Percentiles rank a stretch among this genome's conserved stretches.
These are phyloP conservation scores for Trissolcus brochymenae DNA, from an alignment of 2,888 invertebrate genomes.

Conservation along the genomic window DNA sequence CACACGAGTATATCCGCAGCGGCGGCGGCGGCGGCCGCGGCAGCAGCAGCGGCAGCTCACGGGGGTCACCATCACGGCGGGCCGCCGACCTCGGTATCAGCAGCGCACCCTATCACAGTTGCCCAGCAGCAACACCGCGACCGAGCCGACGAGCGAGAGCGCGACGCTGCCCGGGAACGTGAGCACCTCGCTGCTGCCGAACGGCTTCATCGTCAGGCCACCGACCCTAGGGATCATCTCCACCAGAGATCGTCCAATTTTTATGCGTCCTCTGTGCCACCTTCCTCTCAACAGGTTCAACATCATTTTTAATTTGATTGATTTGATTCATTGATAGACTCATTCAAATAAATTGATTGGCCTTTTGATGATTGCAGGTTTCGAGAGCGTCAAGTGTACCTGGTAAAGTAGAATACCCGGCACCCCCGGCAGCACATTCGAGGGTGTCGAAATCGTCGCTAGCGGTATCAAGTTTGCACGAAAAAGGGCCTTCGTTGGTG, in stretches of 20 bases:
- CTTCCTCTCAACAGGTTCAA: slow-evolving; percentile 69
- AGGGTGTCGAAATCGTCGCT: slow-evolving; percentile 73
- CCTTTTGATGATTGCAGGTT: slow-evolving; percentile 63
- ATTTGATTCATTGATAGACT: too few relatives aligned
- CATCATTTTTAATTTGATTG: background rate
- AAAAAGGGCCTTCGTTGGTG: slow-evolving; percentile 64
- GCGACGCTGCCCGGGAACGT: slow-evolving; percentile 61
- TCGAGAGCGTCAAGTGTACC: slow-evolving; percentile 73
- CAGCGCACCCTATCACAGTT: slow-evolving; percentile 66
- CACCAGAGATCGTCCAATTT: slow-evolving; percentile 78
- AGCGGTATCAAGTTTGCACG: slow-evolving; percentile 72
- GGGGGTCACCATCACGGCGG: slow-evolving; percentile 67
- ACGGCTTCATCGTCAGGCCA: slow-evolving; percentile 70
- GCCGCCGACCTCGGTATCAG: slow-evolving; percentile 52
- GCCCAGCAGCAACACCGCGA: slow-evolving; percentile 64
- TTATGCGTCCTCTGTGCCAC: slow-evolving; percentile 77
- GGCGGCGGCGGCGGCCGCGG: slow-evolving; percentile 29
- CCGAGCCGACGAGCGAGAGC: slow-evolving; percentile 62
- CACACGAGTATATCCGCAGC: slow-evolving; percentile 65
- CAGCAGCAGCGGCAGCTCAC: slow-evolving; percentile 46
- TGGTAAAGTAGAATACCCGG: slow-evolving; percentile 73
- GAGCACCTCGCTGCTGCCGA: slow-evolving; percentile 71
- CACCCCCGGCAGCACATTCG: slow-evolving; percentile 77
- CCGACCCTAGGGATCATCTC: slow-evolving; percentile 71
- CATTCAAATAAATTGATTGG: too few relatives aligned